phyloP scores from a whole-genome alignment of 2,113 vertebrate species.

The Nothoprocta pentlandii region DNA sequence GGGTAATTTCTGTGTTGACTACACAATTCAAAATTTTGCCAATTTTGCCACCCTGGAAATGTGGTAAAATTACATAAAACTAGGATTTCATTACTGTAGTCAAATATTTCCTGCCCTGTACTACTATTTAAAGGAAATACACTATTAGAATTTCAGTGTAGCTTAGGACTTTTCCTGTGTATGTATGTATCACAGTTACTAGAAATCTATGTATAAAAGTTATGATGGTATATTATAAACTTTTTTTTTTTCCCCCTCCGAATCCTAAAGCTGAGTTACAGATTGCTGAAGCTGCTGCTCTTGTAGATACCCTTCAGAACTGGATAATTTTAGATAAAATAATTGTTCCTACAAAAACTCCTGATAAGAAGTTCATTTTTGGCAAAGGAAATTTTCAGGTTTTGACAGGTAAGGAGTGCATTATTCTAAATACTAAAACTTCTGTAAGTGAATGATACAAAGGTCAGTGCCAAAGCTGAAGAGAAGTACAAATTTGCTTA shows the following conservation, averaged over 20 bases:
- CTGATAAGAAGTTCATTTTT: constrained; percentile 86
- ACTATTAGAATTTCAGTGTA: not conserved
- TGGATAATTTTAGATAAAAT: constrained; percentile 88
- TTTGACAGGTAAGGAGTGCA: constrained; percentile 84
- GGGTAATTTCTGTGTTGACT: not conserved
- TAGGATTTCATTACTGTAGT: not conserved
- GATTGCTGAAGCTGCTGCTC: constrained; percentile 87
- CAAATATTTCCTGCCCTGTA: accelerated
- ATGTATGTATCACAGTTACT: not conserved
- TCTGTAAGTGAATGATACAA: not conserved
- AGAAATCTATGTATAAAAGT: not conserved
- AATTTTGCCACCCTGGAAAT: not conserved
- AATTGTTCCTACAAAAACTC: constrained; percentile 87
- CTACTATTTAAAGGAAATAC: not conserved
- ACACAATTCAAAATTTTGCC: not conserved
- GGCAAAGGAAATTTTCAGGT: constrained; percentile 88
- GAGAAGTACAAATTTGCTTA: not conserved
- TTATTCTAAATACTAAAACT: not conserved
- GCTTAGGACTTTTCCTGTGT: not conserved
- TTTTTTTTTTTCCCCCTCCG: not conserved
- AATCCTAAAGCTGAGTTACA: constrained; percentile 84
- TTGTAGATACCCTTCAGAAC: constrained; percentile 86
- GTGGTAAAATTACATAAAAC: not conserved
- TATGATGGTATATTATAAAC: not conserved
- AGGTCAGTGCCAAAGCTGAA: not conserved